Evolutionary conservation across 2,888 invertebrate genomes (phyloP), one percentile per base, ranked within the genome.

Genomic region (Mythimna lalbum): DNA sequence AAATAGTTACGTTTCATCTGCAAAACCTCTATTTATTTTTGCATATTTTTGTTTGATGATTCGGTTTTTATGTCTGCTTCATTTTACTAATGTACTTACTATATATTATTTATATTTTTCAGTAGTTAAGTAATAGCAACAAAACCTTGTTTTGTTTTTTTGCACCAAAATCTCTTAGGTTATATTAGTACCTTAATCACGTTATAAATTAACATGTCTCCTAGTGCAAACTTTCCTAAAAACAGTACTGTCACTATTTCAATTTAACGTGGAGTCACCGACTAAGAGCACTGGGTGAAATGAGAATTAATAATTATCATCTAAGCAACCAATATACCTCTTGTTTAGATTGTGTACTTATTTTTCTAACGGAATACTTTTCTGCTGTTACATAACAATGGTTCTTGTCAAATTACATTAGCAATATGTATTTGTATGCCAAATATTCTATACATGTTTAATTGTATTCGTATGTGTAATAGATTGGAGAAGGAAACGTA

Each of bases 401-500:
- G 36, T 33, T 65, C 7, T 62, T n/a, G 9, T 49, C 49, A 27
- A 66, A 67, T 36, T 19, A 27, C 14, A 36, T n/a, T 6, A 43
- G 23, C 0, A 43, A 43, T 43, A 53, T 36, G 19, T 76, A 10
- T 33, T 52, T 14, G 66, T 70, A 27, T 52, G 39, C 31, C 27
- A 27, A 23, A 19, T 47, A 14, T 27, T 71, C 14, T 53, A 71
- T 36, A 17, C 31, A 78, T 78, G 1, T 47, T 52, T 78, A 63
- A 77, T 59, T 50, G 10, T 63, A 33, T 60, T 62, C 12, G 52
- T 64, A 71, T 61, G 53, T 81, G 53, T 81, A 86, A 70, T 85
- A 92, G 90, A 81, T 82, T 19, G 80, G 49, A 23, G 71, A 84
- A 50, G 78, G 78, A 86, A 63, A 69, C 85, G 36, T 92, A 88